These are phyloP conservation scores for Paelopatides confundens DNA, from an alignment of 53 echinoderm and acorn worm genomes.

Conservation along the genomic window DNA sequence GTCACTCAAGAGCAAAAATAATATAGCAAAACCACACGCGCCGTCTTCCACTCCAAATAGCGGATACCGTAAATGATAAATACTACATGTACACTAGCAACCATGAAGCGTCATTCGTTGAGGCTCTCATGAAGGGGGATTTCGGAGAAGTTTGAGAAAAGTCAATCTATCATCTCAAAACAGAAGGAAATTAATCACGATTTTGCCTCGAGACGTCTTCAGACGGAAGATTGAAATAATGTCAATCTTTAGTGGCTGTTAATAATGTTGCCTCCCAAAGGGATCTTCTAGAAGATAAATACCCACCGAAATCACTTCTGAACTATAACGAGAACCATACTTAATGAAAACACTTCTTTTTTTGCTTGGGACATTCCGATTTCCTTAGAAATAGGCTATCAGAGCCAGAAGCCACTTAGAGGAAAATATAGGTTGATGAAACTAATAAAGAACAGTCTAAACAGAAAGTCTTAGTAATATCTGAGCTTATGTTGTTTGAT, in stretches of 20 bases:
- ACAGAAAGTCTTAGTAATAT: no score
- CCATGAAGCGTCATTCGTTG: conserved; percentile 16
- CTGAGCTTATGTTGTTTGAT: no score
- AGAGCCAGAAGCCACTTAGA: neutral
- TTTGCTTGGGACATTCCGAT: neutral
- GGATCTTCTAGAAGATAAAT: conserved; percentile 14
- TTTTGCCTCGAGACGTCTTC: conserved; percentile 36
- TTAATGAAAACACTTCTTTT: neutral
- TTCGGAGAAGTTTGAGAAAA: conserved; percentile 8
- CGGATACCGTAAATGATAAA: conserved; percentile 17
- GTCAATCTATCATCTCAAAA: conserved; percentile 38
- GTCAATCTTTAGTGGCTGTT: conserved; percentile 47
- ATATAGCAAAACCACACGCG: conserved; percentile 28
- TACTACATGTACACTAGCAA: conserved; percentile 34
- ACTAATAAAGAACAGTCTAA: neutral
- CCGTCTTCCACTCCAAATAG: conserved; percentile 37
- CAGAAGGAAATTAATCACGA: conserved; percentile 40
- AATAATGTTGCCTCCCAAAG: conserved; percentile 36
- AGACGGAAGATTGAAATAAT: conserved; percentile 45
- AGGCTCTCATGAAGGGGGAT: conserved; percentile 14
- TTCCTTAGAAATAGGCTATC: neutral
- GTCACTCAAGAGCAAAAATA: conserved; percentile 38
- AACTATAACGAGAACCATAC: neutral
- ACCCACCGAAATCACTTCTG: neutral
- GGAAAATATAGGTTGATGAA: neutral